Base-by-base conservation (phyloP, 2,113 vertebrate species). In the Chloropsis cyanopogon region DNA sequence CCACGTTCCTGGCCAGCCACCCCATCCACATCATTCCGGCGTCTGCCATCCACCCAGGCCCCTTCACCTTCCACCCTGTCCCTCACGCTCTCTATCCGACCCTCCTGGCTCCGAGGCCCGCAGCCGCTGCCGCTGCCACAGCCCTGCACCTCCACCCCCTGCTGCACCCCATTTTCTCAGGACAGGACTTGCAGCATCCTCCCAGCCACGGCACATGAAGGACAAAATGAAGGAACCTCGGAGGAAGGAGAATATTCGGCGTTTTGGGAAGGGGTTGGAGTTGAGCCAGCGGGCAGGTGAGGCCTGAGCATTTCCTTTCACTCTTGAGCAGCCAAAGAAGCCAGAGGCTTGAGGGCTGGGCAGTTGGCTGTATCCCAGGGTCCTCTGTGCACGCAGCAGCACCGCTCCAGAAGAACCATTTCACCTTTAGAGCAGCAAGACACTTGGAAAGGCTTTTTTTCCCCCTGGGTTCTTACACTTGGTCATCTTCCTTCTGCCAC, bases 21-120 rank as follows among this genome's bases (percentile, higher is more conserved):
- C 99, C 99, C 49, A 99, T 99, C 91, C 99, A 99, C 86, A 99
- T 99, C 85, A 99, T 99, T 96, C 99, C 99, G 1, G 99, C 99
- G 0, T 99, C 99, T 0, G 99, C 99, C 22, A 98, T 99, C 77
- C 99, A 99, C 81, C 99, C 99, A 2, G 98, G 98, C 15, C 99
- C 99, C 14, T 97, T 99, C 42, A 98, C 99, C 21, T 98, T 99
- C 70, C 99, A 99, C 92, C 99, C 99, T 1, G 97, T 99, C 60
- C 99, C 98, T 16, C 99, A 99, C 0, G 97, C 99, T 79, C 99
- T 99, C 29, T 99, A 99, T 84, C 99, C 99, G 1, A 99, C 99
- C 3, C 98, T 99, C 0, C 98, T 99, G 33, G 98, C 99, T 9
- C 99, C 98, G 0, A 97, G 99, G 24, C 98, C 98, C 4, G 98